A percentile compares a stretch with the other conserved stretches of the same genome.
Conservation (phyloP, 2,797 vertebrate genomes). For the Enteromius anoplus region DNA sequence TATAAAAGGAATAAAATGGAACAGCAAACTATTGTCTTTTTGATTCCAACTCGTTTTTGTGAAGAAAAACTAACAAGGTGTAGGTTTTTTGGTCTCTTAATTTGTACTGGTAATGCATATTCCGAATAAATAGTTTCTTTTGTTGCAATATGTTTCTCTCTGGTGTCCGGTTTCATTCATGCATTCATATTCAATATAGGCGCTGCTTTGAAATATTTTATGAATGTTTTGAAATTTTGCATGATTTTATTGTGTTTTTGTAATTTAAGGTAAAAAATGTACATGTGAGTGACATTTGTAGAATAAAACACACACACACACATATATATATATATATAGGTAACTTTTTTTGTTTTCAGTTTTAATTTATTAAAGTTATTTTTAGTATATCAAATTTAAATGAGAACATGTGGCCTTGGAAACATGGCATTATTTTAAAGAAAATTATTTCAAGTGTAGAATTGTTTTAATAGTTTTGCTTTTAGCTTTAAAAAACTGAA, state of each 20-base stretch:
- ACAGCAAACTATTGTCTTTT: constrained; percentile 86
- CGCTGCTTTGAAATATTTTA: not conserved
- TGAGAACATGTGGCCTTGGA: too few species aligned
- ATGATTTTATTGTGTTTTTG: not conserved
- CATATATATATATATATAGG: too few species aligned
- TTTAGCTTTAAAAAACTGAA: not conserved
- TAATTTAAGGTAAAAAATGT: not conserved
- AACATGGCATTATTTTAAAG: too few species aligned
- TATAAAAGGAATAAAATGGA: constrained; percentile 77
- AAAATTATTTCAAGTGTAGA: not conserved
- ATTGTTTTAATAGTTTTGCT: not conserved
- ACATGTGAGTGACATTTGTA: too few species aligned
- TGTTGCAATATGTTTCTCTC: constrained; percentile 80
- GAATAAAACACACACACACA: too few species aligned
- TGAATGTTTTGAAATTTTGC: not conserved
- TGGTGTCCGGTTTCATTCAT: constrained; percentile 56
- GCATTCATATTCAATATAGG: not conserved
- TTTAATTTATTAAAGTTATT: not conserved
- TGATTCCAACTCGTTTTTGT: constrained; percentile 88
- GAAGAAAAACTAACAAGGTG: constrained; percentile 86
- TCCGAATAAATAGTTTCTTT: constrained; percentile 96
- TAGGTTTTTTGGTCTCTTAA: constrained; percentile 93
- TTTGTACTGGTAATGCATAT: constrained; percentile 97
- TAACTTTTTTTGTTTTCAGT: not conserved
- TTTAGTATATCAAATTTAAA: not conserved